Base-by-base conservation (phyloP, 2,113 vertebrate genomes). In the Oreochromis tanganicae region DNA sequence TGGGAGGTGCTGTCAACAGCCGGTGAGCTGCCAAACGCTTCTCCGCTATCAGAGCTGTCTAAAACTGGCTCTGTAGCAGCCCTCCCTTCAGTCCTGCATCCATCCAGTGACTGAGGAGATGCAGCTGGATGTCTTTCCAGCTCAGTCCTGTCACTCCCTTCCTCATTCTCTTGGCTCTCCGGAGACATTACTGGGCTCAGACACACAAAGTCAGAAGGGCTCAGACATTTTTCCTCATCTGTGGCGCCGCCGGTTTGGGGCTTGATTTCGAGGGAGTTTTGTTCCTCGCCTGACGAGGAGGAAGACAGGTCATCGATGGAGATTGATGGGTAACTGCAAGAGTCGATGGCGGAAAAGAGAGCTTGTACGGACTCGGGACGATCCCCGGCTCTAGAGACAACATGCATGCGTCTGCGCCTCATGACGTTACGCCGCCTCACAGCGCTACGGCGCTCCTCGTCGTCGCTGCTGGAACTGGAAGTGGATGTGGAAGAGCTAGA, bases 281-380 rank as follows among this genome's bases (percentile, higher is more conserved):
- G 90, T 5, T 73, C 94, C 13, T 94, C 94, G 0, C 29, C 91
- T 1, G 97, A 97, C n/a, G 98, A 98, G 5, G 98, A 97, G 52
- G 97, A 97, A 16, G 98, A 98, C 19, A 97, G 93, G 86, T 99
- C 98, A 2, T 98, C 97, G 4, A 98, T 94, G 73, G 97, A 97
- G 95, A 99, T 98, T 59, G 98, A 98, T 0, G 98, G 98, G 92
- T 99, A 99, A 80, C 96, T 97, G 87, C 97, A 98, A 90, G 97
- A 96, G 94, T 99, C 98, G n/a, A 97, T 96, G 17, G 97, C 97
- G 21, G 97, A 86, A 27, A 97, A 97, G 82, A 96, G 84, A 16
- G 97, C 94, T 2, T 95, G 95, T 2, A 95, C 56, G 0, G 95
- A 95, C 81, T 96, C 95, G 9, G 97, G 96, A 84, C 97, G 96